Evolutionary conservation across 2,797 vertebrate genomes (phyloP), one percentile per base, ranked within the genome.

Genomic region (Cossypha niveicapilla): DNA sequence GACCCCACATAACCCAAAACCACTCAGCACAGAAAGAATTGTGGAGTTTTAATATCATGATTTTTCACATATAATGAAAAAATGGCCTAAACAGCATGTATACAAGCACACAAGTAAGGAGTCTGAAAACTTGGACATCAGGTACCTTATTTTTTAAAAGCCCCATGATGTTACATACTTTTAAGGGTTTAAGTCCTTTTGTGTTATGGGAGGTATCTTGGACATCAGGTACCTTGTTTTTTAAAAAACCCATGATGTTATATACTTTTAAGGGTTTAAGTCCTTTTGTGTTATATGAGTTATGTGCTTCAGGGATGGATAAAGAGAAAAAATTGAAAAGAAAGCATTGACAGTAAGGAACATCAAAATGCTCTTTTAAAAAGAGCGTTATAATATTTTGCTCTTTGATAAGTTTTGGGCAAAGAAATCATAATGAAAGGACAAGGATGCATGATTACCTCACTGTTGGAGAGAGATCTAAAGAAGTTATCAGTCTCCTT

Each of bases 401-500:
- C 11, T 81, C 93, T 96, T 95, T 93, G 94, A 95, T 93, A 93
- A 90, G 54, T 66, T 88, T 90, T 48, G 30, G 51, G 19, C 56
- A 75, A 65, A 77, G 70, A 86, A 93, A 79, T 81, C 71, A 14
- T 66, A 88, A 90, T 88, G 79, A 95, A 95, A 95, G 84, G 58
- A 92, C 80, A 84, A 90, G 42, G 76, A 35, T 50, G 30, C 39
- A 50, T 56, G 84, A 94, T 88, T 92, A 90, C 45, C 65, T 95
- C 74, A 92, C 37, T 85, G 44, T 18, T 97, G 94, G 95, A 95
- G 60, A 91, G 91, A 94, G 95, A 96, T 96, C 96, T 97, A 85
- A 97, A 90, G 89, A 93, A 83, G 22, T 90, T 82, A 82, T 80
- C 90, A 61, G 79, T 90, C 81, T 57, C 85, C 79, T 94, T 96